Percentiles rank a stretch among this genome's conserved stretches.
Evolutionary conservation across 2,888 invertebrate genomes (phyloP).

Genomic region (Bellardia pandia): DNA sequence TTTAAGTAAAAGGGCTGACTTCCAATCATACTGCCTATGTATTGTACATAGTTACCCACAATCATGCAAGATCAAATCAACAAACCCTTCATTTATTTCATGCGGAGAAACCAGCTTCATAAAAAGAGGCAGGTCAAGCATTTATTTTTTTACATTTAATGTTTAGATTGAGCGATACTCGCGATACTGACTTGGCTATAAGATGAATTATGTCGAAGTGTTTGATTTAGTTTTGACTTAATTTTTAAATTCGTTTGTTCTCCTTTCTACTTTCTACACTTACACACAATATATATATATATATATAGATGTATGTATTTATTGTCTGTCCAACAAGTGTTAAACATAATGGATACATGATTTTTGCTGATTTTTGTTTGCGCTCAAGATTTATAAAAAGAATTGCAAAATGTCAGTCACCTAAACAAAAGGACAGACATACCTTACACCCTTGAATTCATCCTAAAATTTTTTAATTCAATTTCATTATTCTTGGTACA

Average conservation of each 20-base stretch:
- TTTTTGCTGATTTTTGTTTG: conserved; percentile 53
- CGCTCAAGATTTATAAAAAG: neutral
- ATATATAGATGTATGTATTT: neutral
- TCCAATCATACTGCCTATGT: neutral
- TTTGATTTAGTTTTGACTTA: conserved; percentile 30
- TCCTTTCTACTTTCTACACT: conserved; percentile 4
- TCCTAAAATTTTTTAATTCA: neutral
- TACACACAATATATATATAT: neutral
- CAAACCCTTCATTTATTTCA: conserved; percentile 58
- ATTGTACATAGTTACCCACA: conserved; percentile 20
- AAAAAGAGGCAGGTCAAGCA: conserved; percentile 60
- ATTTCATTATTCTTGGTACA: conserved; percentile 3
- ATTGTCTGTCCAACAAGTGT: conserved; percentile 64
- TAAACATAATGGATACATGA: conserved; percentile 67
- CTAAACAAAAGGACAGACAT: conserved; percentile 11
- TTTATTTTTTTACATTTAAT: conserved; percentile 47
- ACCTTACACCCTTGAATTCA: conserved; percentile 1
- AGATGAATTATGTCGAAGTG: conserved; percentile 25
- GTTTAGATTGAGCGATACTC: conserved; percentile 12
- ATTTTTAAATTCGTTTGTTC: conserved; percentile 38
- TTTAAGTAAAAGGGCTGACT: conserved; percentile 27
- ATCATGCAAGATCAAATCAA: conserved; percentile 43
- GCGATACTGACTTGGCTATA: neutral
- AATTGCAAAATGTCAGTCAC: conserved; percentile 30
- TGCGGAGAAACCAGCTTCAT: neutral